Percentiles rank a stretch among this genome's conserved stretches.
Conservation (phyloP, 2,888 invertebrate species). For the Dorcus parallelipipedus region DNA sequence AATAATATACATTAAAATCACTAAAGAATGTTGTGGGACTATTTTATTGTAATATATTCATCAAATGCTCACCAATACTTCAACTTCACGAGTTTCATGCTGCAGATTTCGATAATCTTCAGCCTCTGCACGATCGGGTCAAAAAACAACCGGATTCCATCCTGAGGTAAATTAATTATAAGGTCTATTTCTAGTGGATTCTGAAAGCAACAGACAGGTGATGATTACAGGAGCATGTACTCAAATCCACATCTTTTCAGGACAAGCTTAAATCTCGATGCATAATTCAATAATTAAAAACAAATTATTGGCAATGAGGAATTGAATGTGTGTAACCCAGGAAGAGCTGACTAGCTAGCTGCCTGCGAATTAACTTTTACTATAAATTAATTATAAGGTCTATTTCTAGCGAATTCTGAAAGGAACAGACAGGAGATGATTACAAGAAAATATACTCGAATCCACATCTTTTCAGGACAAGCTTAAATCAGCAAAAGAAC, state of each 20-base stretch:
- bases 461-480: too few species aligned
- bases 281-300: too few species aligned
- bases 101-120: conserved; percentile 96
- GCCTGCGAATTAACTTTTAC: too few species aligned
- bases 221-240: neutral
- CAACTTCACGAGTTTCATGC: conserved; percentile 94
- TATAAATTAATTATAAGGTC: conserved; percentile 91
- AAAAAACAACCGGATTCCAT: conserved; percentile 95
- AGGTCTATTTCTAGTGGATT: conserved; percentile 93
- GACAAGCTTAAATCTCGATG: too few species aligned
- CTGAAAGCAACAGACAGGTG: conserved; percentile 52
- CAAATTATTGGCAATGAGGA: too few species aligned
- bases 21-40: too few species aligned
- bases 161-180: conserved; percentile 93
- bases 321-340: too few species aligned
- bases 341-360: neutral
- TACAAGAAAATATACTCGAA: neutral
- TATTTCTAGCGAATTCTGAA: conserved; percentile 89
- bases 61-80: conserved; percentile 83
- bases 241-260: too few species aligned
- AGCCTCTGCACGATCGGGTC: conserved; percentile 92
- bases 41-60: neutral
- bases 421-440: conserved; percentile 1
- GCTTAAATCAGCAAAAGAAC: too few species aligned
- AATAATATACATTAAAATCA: too few species aligned